Conservation (phyloP, 53 echinoderm and acorn worm genomes). For the Henricia sp. region DNA sequence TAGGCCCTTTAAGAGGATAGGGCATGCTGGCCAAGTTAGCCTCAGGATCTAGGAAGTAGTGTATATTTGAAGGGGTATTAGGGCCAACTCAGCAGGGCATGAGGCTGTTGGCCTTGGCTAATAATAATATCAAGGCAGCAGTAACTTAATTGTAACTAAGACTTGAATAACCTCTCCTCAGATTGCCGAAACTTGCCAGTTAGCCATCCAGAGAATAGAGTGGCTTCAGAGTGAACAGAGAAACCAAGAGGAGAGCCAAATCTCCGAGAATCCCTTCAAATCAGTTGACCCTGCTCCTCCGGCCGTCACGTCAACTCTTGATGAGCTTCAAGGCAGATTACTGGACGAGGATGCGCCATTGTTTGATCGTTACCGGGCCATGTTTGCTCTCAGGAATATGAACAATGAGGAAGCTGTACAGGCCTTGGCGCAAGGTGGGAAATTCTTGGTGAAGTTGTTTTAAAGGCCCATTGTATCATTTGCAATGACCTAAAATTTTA, state of each 20-base stretch:
- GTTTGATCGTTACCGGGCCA: constrained; percentile 94
- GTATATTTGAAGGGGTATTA: too few relatives aligned
- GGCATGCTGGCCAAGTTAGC: too few relatives aligned
- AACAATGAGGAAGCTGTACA: constrained; percentile 77
- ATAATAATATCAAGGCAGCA: too few relatives aligned
- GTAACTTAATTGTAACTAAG: too few relatives aligned
- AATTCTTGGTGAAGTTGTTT: too few relatives aligned
- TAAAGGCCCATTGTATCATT: too few relatives aligned
- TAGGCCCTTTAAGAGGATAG: too few relatives aligned
- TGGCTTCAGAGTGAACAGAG: constrained; percentile 80
- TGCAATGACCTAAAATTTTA: too few relatives aligned
- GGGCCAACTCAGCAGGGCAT: too few relatives aligned
- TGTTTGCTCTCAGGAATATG: constrained; percentile 92
- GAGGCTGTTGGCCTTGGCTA: too few relatives aligned
- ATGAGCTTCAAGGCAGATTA: constrained; percentile 62
- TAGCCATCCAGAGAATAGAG: constrained; percentile 84
- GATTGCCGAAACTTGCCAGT: constrained; percentile 94
- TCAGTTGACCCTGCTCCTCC: constrained; percentile 98
- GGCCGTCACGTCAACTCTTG: constrained; percentile 51
- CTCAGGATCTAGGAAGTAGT: too few relatives aligned
- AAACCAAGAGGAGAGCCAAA: constrained; percentile 35
- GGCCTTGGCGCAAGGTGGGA: constrained; percentile 81
- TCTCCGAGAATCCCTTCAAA: constrained; percentile 73
- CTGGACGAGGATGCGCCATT: constrained; percentile 72
- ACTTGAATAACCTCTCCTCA: too few relatives aligned